phyloP scores from a whole-genome alignment of 2,888 invertebrate species.

The Pachymerium ferrugineum region DNA sequence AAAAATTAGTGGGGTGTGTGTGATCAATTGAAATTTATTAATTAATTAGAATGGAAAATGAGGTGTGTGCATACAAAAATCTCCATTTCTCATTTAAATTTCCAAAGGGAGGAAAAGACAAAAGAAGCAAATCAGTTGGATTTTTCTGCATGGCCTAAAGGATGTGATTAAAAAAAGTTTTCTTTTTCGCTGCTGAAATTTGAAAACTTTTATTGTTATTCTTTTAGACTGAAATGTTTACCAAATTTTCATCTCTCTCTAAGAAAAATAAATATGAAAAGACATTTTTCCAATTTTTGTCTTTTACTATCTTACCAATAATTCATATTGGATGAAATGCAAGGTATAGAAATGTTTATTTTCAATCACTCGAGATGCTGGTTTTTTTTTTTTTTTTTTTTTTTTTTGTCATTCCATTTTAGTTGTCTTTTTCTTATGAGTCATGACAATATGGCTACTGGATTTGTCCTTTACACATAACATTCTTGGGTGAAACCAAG shows the following conservation, averaged over 20 bases:
- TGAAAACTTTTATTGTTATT: too few relatives aligned
- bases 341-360: too few relatives aligned
- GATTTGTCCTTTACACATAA: neutral
- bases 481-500: neutral
- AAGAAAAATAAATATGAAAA: too few relatives aligned
- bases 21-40: conserved; percentile 8
- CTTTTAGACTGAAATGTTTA: too few relatives aligned
- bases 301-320: too few relatives aligned
- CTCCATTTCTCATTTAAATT: conserved; percentile 8
- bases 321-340: too few relatives aligned
- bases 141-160: neutral
- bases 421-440: neutral
- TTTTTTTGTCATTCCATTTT: neutral
- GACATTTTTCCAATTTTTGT: too few relatives aligned
- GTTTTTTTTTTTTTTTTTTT: too few relatives aligned
- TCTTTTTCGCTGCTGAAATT: too few relatives aligned
- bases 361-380: too few relatives aligned
- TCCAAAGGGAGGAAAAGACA: neutral
- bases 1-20: too few relatives aligned
- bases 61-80: neutral
- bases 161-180: neutral
- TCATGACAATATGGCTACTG: neutral
- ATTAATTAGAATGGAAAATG: neutral
- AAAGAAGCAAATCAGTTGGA: neutral
- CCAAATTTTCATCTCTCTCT: too few relatives aligned